A percentile compares a stretch with the other conserved stretches of the same genome.
These are phyloP conservation scores for Ceriagrion tenellum DNA, from an alignment of 2,888 invertebrate genomes.

Conservation along the genomic window DNA sequence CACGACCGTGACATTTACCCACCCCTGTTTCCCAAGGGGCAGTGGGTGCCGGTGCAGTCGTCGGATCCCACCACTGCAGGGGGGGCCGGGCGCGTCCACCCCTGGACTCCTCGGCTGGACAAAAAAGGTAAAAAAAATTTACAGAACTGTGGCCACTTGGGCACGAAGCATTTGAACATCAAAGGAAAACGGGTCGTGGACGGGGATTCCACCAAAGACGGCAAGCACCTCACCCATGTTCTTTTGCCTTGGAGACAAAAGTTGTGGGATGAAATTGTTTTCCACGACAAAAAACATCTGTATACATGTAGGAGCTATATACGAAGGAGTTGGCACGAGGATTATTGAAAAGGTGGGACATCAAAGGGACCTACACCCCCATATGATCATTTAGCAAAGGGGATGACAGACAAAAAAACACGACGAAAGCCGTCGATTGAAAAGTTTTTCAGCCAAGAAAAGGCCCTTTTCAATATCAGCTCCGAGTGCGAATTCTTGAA, in stretches of 20 bases:
- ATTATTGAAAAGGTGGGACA: not conserved
- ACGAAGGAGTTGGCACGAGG: not conserved
- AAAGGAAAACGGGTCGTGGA: not conserved
- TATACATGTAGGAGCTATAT: not conserved
- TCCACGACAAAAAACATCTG: not conserved
- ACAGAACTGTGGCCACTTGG: not conserved
- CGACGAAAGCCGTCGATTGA: too few species aligned
- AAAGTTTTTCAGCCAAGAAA: too few species aligned
- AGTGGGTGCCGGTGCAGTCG: not conserved
- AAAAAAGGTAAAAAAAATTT: not conserved
- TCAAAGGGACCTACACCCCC: too few species aligned
- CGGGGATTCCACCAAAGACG: not conserved
- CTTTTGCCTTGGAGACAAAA: not conserved
- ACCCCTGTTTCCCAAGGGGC: not conserved
- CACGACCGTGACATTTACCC: not conserved
- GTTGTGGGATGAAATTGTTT: not conserved
- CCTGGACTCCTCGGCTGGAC: not conserved
- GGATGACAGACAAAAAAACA: too few species aligned
- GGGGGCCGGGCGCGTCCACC: not conserved
- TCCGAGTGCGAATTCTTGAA: too few species aligned
- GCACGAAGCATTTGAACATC: conserved; percentile 8
- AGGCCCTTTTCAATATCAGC: too few species aligned
- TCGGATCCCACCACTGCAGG: not conserved
- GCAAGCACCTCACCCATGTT: not conserved
- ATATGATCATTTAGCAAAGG: too few species aligned